These are phyloP conservation scores for Xestia rhomboidea DNA, from an alignment of 2,888 invertebrate genomes.

Conservation along the genomic window DNA sequence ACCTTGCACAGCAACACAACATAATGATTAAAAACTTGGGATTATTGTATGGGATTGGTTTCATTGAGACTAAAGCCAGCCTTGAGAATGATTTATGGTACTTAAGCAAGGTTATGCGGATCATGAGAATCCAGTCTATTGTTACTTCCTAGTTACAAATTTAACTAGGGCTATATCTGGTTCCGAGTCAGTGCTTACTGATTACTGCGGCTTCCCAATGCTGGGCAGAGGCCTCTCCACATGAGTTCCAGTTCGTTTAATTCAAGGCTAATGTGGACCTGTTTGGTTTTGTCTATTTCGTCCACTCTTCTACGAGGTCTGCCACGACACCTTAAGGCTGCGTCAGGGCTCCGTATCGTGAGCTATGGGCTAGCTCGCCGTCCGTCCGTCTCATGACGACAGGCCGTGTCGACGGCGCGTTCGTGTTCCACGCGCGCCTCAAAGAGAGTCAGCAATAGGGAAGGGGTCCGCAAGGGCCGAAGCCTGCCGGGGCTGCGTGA, in stretches of 20 bases:
- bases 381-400: no score
- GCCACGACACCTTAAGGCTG: background rate
- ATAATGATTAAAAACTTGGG: constrained; percentile 28
- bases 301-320: background rate
- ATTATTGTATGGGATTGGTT: constrained; percentile 24
- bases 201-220: background rate
- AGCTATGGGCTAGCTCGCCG: no score
- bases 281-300: background rate
- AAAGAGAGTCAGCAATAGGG: no score
- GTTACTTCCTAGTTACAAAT: constrained; percentile 11
- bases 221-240: background rate
- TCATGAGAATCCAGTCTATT: constrained; percentile 20
- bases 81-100: constrained; percentile 41
- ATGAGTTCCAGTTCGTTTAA: background rate
- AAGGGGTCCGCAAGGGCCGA: no score
- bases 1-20: constrained; percentile 36
- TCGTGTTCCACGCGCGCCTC: no score
- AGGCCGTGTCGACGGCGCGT: no score
- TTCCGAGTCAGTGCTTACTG: background rate
- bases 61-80: constrained; percentile 22
- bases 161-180: background rate
- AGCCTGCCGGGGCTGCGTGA: no score
- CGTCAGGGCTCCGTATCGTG: background rate
- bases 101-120: constrained; percentile 13
- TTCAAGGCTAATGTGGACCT: background rate